These are phyloP conservation scores for Dolomedes plantarius DNA, from an alignment of 2,888 invertebrate species.

Conservation along the genomic window DNA sequence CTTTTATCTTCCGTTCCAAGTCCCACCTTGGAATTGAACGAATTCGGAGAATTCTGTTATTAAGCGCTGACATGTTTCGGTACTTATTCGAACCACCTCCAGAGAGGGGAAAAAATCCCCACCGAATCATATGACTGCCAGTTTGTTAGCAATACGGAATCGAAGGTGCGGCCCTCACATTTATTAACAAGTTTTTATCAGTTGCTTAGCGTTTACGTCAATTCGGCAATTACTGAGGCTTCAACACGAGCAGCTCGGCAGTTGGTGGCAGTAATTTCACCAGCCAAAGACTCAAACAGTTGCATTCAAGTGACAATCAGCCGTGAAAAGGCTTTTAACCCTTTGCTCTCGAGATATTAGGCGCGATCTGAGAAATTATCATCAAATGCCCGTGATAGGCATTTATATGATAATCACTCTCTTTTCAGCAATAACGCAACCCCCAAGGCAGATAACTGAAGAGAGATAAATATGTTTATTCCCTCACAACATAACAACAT, in stretches of 20 bases:
- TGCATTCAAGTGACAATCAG: neutral
- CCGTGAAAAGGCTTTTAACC: neutral
- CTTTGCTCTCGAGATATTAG: neutral
- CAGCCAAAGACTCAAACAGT: neutral
- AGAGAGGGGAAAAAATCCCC: too few relatives aligned
- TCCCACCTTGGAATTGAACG: too few relatives aligned
- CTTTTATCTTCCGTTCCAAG: too few relatives aligned
- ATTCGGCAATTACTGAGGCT: neutral
- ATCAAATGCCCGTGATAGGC: neutral
- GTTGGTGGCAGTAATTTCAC: neutral
- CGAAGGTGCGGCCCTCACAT: neutral
- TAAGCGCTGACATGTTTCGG: too few relatives aligned
- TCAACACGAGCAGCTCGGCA: neutral
- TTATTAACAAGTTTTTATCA: neutral
- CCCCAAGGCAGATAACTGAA: neutral
- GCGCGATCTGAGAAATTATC: neutral
- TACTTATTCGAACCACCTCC: too few relatives aligned
- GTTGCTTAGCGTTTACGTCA: neutral
- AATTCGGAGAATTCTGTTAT: too few relatives aligned
- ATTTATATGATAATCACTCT: neutral
- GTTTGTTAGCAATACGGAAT: too few relatives aligned
- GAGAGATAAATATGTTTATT: too few relatives aligned
- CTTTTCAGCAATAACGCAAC: neutral
- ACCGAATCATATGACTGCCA: too few relatives aligned
- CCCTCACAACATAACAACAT: too few relatives aligned